Conservation (phyloP, 2,113 vertebrate species). For the Calidris pugnax region DNA sequence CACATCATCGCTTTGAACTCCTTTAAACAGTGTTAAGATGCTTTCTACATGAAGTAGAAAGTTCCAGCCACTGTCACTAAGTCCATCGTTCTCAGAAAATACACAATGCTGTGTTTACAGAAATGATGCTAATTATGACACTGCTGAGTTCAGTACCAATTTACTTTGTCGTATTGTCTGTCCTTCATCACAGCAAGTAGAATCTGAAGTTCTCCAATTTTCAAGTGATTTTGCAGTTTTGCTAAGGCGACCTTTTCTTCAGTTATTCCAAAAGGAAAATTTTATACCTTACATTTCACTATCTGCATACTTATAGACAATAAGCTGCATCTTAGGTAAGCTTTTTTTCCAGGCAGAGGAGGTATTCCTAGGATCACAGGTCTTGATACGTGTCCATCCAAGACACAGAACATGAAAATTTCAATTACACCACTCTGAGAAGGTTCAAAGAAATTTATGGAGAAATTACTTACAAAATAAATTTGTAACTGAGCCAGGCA, state of each 20-base stretch:
- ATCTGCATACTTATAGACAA: not conserved
- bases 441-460: not conserved
- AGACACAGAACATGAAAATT: not conserved
- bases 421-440: not conserved
- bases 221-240: not conserved
- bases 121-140: not conserved
- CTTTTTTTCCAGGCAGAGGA: not conserved
- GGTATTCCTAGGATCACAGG: not conserved
- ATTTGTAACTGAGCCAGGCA: not conserved
- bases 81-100: not conserved
- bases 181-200: not conserved
- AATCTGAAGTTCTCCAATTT: not conserved
- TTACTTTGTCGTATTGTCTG: not conserved
- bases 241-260: not conserved
- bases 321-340: not conserved
- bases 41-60: not conserved
- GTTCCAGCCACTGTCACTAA: not conserved
- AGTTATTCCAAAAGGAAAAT: not conserved
- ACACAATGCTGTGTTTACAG: fast-evolving
- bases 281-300: not conserved
- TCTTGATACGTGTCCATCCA: not conserved
- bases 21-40: not conserved
- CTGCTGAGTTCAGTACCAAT: not conserved
- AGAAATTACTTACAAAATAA: not conserved
- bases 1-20: not conserved